Evolutionary conservation across 1,140 invertebrate species (phyloP), one percentile per base, ranked within the genome.

Genomic region (Homarus americanus): DNA sequence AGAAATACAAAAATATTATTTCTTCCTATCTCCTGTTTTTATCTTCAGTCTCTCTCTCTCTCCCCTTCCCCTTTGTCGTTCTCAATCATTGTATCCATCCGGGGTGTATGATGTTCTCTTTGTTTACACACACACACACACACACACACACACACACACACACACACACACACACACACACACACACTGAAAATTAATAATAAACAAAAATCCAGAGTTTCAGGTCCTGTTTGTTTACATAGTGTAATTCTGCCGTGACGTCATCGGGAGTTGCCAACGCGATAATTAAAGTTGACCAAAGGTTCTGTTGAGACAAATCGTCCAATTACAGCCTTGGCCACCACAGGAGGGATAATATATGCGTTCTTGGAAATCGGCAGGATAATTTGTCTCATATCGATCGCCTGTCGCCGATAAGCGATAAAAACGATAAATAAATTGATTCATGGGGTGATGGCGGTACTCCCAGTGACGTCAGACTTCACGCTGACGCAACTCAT

Each of bases 231-330:
- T 28, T 69, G 28, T 69, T 69, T 69, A 69, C 63, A 15, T 24
- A 58, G 63, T 69, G 63, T 32, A 69, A 69, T 28, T 69, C 28
- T 28, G 4, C 28, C n/a, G n/a, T 69, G 63, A 69, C 63, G 63
- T 69, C 63, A 69, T 12, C 5, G 63, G 44, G 63, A 7, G 63
- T 69, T 28, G 63, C 63, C 63, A 69, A 12, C 63, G n/a, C 4
- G 58, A 15, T 69, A 5, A 69, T 69, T 69, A 69, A 58, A 58
- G 53, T 58, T 58, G 24, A 58, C 17, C 20, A 20, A 20, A 20
- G n/a, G 63, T 32, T 69, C n/a, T 69, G 63, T 32, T 28, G 28
- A 69, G 63, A 69, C 63, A 69, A 69, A 69, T 69, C n/a, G 63
- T 69, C 63, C 63, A 69, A 69, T 69, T 32, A 32, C 63, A 28